These are phyloP conservation scores for Melanotaenia parkinsoni DNA, from an alignment of 2,797 vertebrate genomes.

Conservation along the genomic window DNA sequence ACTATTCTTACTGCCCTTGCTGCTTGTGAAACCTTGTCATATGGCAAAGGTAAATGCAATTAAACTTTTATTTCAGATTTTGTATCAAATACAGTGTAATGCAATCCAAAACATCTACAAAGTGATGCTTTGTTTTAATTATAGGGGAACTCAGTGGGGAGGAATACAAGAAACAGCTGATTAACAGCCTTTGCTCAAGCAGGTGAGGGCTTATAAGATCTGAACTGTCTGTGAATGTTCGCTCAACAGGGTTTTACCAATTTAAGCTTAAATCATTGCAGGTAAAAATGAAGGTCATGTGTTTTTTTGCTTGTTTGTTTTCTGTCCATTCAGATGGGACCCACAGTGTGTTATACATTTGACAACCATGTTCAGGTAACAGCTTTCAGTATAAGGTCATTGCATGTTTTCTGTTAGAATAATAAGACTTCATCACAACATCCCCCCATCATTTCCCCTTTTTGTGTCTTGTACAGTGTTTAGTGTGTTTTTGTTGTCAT, in stretches of 20 bases:
- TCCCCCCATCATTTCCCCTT: background rate
- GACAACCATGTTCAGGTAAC: constrained; percentile 96
- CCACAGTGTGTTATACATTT: constrained; percentile 89
- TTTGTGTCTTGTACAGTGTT: background rate
- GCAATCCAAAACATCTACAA: background rate
- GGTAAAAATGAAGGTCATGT: background rate
- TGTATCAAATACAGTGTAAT: background rate
- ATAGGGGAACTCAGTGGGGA: constrained; percentile 92
- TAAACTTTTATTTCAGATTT: background rate
- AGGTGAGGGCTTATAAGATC: constrained; percentile 76
- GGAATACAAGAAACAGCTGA: constrained; percentile 94
- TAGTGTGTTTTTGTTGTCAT: background rate
- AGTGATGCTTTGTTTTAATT: constrained; percentile 25
- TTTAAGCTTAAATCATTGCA: background rate
- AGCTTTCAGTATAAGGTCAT: background rate
- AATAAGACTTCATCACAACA: background rate
- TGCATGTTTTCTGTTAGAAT: background rate
- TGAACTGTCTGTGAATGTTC: background rate
- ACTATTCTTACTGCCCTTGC: constrained; percentile 90
- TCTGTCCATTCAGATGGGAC: constrained; percentile 87
- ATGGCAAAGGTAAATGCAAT: constrained; percentile 87
- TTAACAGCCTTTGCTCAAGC: constrained; percentile 94
- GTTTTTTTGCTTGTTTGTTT: background rate
- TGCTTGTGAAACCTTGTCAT: constrained; percentile 85
- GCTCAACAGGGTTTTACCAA: background rate